Evolutionary conservation across 1,140 invertebrate species (phyloP).

Genomic region (Polyergus mexicanus): DNA sequence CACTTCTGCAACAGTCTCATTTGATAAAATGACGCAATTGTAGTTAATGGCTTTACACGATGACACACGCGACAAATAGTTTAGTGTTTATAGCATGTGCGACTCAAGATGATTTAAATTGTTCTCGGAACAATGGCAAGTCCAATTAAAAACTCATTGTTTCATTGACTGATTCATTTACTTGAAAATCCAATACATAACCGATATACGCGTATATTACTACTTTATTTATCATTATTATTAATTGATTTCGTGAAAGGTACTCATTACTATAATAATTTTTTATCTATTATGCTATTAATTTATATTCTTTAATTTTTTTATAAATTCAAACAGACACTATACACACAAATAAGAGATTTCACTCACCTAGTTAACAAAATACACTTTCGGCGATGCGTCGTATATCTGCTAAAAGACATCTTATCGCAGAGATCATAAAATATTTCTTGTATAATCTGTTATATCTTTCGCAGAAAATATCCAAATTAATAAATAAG

Average conservation of each 20-base stretch:
- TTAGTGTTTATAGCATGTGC: background rate
- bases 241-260: background rate
- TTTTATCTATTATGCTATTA: background rate
- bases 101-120: background rate
- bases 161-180: background rate
- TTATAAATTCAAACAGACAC: background rate
- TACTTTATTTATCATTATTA: no score
- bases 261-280: background rate
- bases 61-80: background rate
- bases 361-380: slow-evolving; percentile 72
- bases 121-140: background rate
- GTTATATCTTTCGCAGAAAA: background rate
- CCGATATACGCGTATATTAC: no score
- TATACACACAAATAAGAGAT: background rate
- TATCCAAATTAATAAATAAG: background rate
- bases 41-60: background rate
- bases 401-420: slow-evolving; percentile 74
- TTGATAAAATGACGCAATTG: background rate
- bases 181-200: background rate
- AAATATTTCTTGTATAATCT: background rate
- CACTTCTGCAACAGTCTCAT: background rate
- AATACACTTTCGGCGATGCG: slow-evolving; percentile 74
- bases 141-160: background rate
- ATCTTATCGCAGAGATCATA: slow-evolving; percentile 50
- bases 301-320: background rate